These are phyloP conservation scores for Morelia viridis DNA, from an alignment of 2,797 vertebrate genomes.

Conservation along the genomic window DNA sequence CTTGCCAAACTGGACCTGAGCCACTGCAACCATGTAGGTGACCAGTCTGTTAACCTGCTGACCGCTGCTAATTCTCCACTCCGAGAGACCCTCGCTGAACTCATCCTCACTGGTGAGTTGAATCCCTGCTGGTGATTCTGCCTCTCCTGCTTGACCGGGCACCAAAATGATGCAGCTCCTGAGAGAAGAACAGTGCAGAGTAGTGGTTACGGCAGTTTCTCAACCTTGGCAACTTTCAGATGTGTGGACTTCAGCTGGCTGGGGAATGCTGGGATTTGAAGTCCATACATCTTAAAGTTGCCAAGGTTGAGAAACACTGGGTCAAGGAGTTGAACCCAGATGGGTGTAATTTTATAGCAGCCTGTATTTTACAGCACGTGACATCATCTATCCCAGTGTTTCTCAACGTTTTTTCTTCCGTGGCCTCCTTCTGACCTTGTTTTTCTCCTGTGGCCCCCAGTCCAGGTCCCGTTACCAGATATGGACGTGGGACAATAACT, in stretches of 20 bases:
- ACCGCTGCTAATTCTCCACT: slow-evolving; percentile 83
- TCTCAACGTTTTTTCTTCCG: neutral
- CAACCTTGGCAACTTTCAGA: too few relatives aligned
- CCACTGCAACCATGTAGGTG: slow-evolving; percentile 83
- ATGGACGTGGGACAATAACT: neutral
- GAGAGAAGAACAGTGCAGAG: neutral
- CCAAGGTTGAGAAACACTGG: too few relatives aligned
- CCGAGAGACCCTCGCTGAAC: slow-evolving; percentile 83
- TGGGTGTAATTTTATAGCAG: too few relatives aligned
- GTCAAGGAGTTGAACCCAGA: too few relatives aligned
- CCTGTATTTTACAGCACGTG: too few relatives aligned
- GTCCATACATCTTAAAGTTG: too few relatives aligned
- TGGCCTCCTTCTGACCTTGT: neutral
- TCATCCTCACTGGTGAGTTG: slow-evolving; percentile 84
- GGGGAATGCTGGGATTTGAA: too few relatives aligned
- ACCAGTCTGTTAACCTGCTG: slow-evolving; percentile 84
- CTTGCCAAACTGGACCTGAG: slow-evolving; percentile 86
- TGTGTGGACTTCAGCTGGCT: too few relatives aligned
- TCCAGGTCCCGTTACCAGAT: neutral
- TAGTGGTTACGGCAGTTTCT: neutral
- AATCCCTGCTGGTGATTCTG: neutral
- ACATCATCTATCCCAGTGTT: too few relatives aligned
- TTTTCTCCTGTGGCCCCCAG: neutral
- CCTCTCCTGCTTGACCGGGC: neutral
- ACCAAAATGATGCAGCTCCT: neutral